Evolutionary conservation across 2,797 vertebrate genomes (phyloP).

Genomic region (Australoheros facetus): DNA sequence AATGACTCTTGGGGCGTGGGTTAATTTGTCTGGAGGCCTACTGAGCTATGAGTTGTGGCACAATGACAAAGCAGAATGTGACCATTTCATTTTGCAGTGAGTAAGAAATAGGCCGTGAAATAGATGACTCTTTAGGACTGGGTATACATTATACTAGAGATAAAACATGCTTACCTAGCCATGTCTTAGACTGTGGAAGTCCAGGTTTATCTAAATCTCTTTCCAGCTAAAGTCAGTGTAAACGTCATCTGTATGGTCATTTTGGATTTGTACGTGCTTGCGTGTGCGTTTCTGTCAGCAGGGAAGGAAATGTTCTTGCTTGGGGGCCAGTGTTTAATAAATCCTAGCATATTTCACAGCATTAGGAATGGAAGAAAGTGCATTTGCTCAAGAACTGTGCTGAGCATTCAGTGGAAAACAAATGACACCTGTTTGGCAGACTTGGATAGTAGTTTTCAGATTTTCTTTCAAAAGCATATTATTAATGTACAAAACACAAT

Average conservation of each 20-base stretch:
- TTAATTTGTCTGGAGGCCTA: constrained; percentile 73
- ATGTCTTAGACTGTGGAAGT: constrained; percentile 31
- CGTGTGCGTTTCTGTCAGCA: constrained; percentile 1
- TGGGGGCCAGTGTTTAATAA: neutral
- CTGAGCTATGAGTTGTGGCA: constrained; percentile 59
- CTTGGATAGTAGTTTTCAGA: neutral
- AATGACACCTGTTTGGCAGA: neutral
- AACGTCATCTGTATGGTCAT: constrained; percentile 4
- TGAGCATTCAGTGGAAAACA: neutral
- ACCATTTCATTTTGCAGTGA: constrained; percentile 55
- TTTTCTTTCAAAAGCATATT: neutral
- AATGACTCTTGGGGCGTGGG: constrained; percentile 63
- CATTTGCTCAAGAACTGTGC: neutral
- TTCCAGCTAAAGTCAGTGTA: constrained; percentile 29
- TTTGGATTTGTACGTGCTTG: neutral
- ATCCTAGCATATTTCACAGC: neutral
- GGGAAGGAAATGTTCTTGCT: neutral
- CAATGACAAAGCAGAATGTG: constrained; percentile 67
- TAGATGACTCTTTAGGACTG: constrained; percentile 41
- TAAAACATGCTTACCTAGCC: constrained; percentile 37
- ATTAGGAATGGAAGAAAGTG: neutral
- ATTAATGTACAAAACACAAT: neutral
- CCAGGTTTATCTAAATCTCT: constrained; percentile 41
- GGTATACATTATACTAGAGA: constrained; percentile 24
- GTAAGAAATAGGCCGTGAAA: constrained; percentile 72